These are phyloP conservation scores for Miltochrista miniata DNA, from an alignment of 2,888 invertebrate species.

Conservation along the genomic window DNA sequence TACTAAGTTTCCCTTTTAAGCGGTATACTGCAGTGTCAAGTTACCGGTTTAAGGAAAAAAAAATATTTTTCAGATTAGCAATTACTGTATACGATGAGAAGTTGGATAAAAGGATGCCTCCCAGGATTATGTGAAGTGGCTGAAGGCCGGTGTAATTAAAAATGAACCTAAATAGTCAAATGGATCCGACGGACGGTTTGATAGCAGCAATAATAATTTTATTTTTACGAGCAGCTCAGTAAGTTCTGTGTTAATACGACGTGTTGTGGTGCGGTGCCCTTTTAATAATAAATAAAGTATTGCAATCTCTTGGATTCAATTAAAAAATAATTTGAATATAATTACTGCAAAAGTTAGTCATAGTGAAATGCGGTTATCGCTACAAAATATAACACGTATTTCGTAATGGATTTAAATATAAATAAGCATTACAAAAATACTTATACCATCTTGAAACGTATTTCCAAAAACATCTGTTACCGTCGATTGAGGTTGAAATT, in stretches of 20 bases:
- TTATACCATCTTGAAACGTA: too few relatives aligned
- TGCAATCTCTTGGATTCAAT: conserved; percentile 26
- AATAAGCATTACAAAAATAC: too few relatives aligned
- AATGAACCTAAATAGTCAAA: conserved; percentile 51
- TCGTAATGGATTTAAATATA: too few relatives aligned
- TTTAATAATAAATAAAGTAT: conserved; percentile 25
- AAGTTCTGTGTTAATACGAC: conserved; percentile 37
- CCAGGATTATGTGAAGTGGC: conserved; percentile 50
- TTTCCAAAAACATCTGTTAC: too few relatives aligned
- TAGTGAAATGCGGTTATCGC: background rate
- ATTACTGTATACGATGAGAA: conserved; percentile 58
- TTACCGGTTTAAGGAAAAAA: conserved; percentile 55
- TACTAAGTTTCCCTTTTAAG: conserved; percentile 75
- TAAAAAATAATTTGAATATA: conserved; percentile 17
- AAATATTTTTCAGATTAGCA: conserved; percentile 58
- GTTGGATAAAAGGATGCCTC: conserved; percentile 56
- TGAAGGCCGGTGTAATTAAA: conserved; percentile 51
- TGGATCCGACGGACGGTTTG: conserved; percentile 40
- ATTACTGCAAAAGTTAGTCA: background rate
- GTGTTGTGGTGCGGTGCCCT: conserved; percentile 21
- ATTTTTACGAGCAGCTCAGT: conserved; percentile 42
- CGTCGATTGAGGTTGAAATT: too few relatives aligned
- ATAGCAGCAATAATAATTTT: conserved; percentile 46
- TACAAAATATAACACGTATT: too few relatives aligned
- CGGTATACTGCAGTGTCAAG: conserved; percentile 63